Evolutionary conservation across 2,888 invertebrate species (phyloP), one percentile per base, ranked within the genome.

Genomic region (Dioctria linearis): DNA sequence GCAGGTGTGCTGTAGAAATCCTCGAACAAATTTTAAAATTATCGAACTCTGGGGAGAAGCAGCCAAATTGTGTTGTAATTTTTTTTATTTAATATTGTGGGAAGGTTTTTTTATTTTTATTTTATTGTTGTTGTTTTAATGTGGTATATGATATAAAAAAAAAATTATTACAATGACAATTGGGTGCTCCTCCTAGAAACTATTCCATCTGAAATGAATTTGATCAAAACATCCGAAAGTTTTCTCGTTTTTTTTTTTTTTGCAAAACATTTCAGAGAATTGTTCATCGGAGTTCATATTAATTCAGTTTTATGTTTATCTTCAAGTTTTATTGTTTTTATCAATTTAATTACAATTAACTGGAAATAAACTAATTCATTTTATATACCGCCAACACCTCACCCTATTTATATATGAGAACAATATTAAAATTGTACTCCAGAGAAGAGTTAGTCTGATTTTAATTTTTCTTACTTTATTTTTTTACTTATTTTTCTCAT

Each of bases 1-100:
- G 91, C 90, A 92, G 91, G 88, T 89, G 89, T 89, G 89, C 88
- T 89, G 88, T 89, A 89, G 89, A 89, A 89, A 88, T 89, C 89
- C 89, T 89, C 89, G 89, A 84, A 81, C 82, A 78, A 81, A 80
- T 81, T 71, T 66, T 81, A 65, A 83, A 84, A 85, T 4, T 39
- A 69, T 84, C 13, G 87, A 84, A 85, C 88, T 89, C 89, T 87
- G 89, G 89, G 88, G 88, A 88, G 88, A 89, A 89, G 89, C 86
- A 87, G 88, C 89, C 87, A 89, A 86, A 86, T 59, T 63, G 66
- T 80, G 76, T 81, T 82, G 81, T 78, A 82, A 81, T 82, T 76
- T 61, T 43, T 69, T 37, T 25, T 59, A 42, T 71, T 25, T 25
- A 25, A 25, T 25, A 25, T 25, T 25, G 25, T 25, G 25, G 25